These are phyloP conservation scores for Venustoraphidia nigricollis DNA, from an alignment of 2,888 invertebrate species.

Conservation along the genomic window DNA sequence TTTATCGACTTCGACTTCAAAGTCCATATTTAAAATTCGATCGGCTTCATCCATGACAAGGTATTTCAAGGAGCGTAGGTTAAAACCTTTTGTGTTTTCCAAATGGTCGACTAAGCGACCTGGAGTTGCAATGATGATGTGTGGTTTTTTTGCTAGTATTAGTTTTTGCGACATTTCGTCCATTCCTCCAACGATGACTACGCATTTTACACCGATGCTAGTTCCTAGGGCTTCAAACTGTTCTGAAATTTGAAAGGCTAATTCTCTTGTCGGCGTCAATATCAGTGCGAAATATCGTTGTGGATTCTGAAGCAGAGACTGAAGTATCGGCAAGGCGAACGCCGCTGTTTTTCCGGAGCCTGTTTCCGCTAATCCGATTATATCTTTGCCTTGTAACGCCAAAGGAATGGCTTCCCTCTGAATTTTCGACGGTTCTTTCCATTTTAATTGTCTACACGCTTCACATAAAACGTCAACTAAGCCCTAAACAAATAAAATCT, in stretches of 20 bases:
- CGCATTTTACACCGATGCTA: slow-evolving; percentile 86
- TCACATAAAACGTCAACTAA: slow-evolving; percentile 79
- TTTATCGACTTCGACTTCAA: slow-evolving; percentile 94
- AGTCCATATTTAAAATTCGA: slow-evolving; percentile 97
- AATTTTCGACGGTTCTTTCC: slow-evolving; percentile 89
- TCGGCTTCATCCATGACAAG: slow-evolving; percentile 99
- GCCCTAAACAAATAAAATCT: slow-evolving; percentile 44
- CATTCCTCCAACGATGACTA: slow-evolving; percentile 96
- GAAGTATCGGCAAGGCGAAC: slow-evolving; percentile 91
- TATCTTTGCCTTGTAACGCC: slow-evolving; percentile 69
- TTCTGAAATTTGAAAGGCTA: slow-evolving; percentile 96
- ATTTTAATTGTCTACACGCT: slow-evolving; percentile 83
- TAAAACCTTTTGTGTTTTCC: slow-evolving; percentile 96
- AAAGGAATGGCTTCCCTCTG: slow-evolving; percentile 88
- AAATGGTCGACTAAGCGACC: slow-evolving; percentile 91
- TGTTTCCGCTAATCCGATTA: slow-evolving; percentile 54
- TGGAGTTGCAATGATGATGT: slow-evolving; percentile 93
- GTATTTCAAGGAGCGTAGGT: slow-evolving; percentile 72
- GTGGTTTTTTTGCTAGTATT: slow-evolving; percentile 87
- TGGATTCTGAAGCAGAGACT: slow-evolving; percentile 76
- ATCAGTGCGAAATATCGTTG: slow-evolving; percentile 88
- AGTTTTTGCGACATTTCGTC: slow-evolving; percentile 94
- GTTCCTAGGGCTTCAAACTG: slow-evolving; percentile 95
- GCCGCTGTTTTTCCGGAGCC: slow-evolving; percentile 97
- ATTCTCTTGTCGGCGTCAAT: slow-evolving; percentile 90